A percentile compares a stretch with the other conserved stretches of the same genome.
These are phyloP conservation scores for Coenonympha glycerion DNA, from an alignment of 2,888 invertebrate species.

Conservation along the genomic window DNA sequence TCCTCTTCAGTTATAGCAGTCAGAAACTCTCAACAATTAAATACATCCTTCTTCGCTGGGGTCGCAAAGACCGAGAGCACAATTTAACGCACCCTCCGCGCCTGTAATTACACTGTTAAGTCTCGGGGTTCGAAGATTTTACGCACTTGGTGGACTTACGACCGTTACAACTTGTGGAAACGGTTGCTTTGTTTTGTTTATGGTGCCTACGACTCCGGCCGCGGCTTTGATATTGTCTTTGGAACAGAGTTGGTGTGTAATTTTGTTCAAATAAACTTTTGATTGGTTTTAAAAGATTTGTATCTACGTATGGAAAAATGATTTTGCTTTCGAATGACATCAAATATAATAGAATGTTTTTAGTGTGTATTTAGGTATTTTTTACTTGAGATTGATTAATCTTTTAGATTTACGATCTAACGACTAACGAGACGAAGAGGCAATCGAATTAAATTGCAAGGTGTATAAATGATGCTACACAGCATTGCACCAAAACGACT, in stretches of 20 bases:
- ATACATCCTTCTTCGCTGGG: slow-evolving; percentile 8
- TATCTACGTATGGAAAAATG: neutral
- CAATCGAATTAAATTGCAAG: no score
- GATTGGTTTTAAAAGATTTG: no score
- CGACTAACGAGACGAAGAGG: no score
- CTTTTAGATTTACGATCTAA: no score
- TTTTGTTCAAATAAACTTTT: neutral
- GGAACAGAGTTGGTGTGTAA: neutral
- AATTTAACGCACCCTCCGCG: slow-evolving; percentile 53
- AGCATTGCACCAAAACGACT: no score
- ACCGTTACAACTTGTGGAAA: slow-evolving; percentile 24
- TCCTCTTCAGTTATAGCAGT: no score
- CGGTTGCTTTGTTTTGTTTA: slow-evolving; percentile 31
- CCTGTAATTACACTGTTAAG: slow-evolving; percentile 63
- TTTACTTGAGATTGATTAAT: no score
- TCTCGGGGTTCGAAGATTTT: slow-evolving; percentile 57
- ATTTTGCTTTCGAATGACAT: no score
- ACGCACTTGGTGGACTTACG: slow-evolving; percentile 54
- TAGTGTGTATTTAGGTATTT: no score
- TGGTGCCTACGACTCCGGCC: slow-evolving; percentile 28
- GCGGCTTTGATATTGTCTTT: slow-evolving; percentile 14
- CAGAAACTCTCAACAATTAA: slow-evolving; percentile 4
- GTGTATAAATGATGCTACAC: no score
- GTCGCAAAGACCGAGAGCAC: slow-evolving; percentile 42
- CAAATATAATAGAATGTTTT: no score